Evolutionary conservation across 1,140 invertebrate species (phyloP), one percentile per base, ranked within the genome.

Genomic region (Triops longicaudatus): DNA sequence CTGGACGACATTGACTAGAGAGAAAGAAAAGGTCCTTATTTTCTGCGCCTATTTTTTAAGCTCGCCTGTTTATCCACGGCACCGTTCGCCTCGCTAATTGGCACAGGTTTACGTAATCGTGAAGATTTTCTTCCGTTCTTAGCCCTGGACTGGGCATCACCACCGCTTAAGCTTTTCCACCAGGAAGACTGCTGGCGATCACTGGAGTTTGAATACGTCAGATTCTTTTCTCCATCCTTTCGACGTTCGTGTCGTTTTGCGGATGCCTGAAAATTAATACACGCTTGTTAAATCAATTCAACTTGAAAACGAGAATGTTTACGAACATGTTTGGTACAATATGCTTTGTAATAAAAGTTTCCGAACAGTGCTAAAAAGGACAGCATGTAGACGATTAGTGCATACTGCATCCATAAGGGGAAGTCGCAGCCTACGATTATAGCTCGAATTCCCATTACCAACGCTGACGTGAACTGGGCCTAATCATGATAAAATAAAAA

Each of bases 341-440:
- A 94, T 0, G 91, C 91, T 81, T 92, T 91, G 78, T 89, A 88
- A 82, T 96, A 97, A 85, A 97, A 97, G 84, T 96, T 95, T 78
- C 93, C 91, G 84, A 97, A 97, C 14, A 97, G 88, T 0, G 94
- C 88, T 80, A 97, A 91, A 82, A 97, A 96, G 26, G 92, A 93
- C 80, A 94, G 88, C 90, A 95, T 96, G 85, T 97, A 97, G 78
- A 93, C 85, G 77, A 96, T 92, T 43, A 97, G 88, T 6, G 93
- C 92, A 84, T 94, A 95, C 82, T 96, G 93, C 93, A 97, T 96
- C 94, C 95, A 97, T 27, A 93, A 83, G 0, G 95, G 95, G 83
- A 96, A 97, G 78, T 92, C 90, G 84, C 95, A 97, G 74, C 91
- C 90, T 0, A 90, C 90, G 77, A 90, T 86, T 77, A 97, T 90